A percentile compares a stretch with the other conserved stretches of the same genome.
phyloP scores from a whole-genome alignment of 2,797 vertebrate genomes.

The Silurus aristotelis region DNA sequence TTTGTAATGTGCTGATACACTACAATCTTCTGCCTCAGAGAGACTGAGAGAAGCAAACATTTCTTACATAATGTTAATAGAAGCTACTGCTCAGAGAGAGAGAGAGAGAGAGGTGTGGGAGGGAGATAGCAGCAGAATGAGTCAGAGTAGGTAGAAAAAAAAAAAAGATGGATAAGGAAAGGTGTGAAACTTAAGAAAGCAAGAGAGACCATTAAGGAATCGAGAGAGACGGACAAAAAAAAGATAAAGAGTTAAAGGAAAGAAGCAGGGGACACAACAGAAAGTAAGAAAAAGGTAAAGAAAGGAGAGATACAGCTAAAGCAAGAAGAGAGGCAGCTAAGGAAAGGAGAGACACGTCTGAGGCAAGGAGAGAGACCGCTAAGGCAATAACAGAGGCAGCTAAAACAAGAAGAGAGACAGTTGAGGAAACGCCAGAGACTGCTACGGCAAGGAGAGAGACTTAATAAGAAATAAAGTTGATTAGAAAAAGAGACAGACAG shows the following conservation, averaged over 20 bases:
- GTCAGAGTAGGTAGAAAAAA: background rate
- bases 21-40: background rate
- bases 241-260: slow-evolving; percentile 20
- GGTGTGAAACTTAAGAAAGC: too few species aligned
- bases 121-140: slow-evolving; percentile 8
- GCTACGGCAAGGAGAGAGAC: background rate
- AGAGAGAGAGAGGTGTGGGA: slow-evolving; percentile 13
- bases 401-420: background rate
- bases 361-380: background rate
- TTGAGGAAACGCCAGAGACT: too few species aligned
- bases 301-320: slow-evolving; percentile 1
- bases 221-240: slow-evolving; percentile 11
- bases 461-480: background rate
- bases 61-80: slow-evolving; percentile 56
- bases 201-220: background rate
- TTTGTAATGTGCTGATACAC: slow-evolving; percentile 22
- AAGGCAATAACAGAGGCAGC: background rate
- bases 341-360: background rate
- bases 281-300: background rate
- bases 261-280: background rate
- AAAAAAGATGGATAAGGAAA: background rate
- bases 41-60: slow-evolving; percentile 26
- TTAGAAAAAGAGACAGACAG: background rate
- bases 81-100: slow-evolving; percentile 30
- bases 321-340: background rate